Base-by-base conservation (phyloP, 2,888 invertebrate genomes). In the Ochropleura leucogaster region DNA sequence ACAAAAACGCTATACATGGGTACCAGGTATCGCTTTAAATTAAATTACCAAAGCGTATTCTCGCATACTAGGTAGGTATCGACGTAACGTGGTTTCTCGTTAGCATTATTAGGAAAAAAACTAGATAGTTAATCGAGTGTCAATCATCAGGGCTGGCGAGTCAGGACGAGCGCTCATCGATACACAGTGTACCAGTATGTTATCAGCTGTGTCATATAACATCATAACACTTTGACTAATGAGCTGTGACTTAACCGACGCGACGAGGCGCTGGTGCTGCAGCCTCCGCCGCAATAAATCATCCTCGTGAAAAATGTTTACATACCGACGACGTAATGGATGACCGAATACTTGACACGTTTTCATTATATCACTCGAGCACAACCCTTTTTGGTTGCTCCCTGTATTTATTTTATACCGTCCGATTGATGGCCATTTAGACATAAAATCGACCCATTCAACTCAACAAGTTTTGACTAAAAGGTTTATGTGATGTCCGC, bases 211-310 rank as follows among this genome's bases (percentile, higher is more conserved):
- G 74, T 53, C 64, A 57, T 82, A 79, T 77, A 70, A 78, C 77
- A 82, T 80, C 77, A 78, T 71, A 79, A 78, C 78, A 83, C 83
- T 83, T 84, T 87, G 86, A 84, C 88, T 87, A 87, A 87, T 87
- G 86, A 87, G 74, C 84, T 79, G 82, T 87, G 84, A 79, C 79
- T 74, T 84, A 80, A 79, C 80, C 77, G 76, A 65, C 70, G 80
- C 66, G 62, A 12, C 62, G 51, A 18, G 62, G 47, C 55, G 59
- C 55, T 70, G 72, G 70, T 76, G 74, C 75, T 77, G 79, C 80
- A 84, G 79, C 73, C 75, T 71, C 73, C 47, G 55, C 55, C 79
- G 80, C 51, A 77, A 87, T 87, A 84, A 86, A 87, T 87, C 87
- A 87, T 81, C 49, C 71, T 71, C 62, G 66, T 72, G 77, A 80